Conservation (phyloP, 2,888 invertebrate species). For the Dryococelus australis region DNA sequence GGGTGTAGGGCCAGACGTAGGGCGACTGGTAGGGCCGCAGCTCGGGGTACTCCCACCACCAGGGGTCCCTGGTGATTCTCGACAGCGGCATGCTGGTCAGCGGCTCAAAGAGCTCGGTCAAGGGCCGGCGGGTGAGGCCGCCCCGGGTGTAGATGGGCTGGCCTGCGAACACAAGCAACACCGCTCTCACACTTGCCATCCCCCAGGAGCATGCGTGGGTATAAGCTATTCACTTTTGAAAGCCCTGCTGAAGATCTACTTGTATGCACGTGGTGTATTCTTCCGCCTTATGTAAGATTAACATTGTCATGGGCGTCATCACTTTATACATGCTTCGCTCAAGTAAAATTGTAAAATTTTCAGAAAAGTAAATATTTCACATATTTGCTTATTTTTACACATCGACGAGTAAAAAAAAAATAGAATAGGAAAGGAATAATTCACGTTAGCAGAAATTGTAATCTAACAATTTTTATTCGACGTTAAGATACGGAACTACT, state of each 20-base stretch:
- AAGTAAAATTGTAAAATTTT: too few species aligned
- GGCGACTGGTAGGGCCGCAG: slow-evolving; percentile 75
- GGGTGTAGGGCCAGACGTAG: slow-evolving; percentile 56
- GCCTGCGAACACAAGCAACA: slow-evolving; percentile 58
- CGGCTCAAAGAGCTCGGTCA: slow-evolving; percentile 78
- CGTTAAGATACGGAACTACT: too few species aligned
- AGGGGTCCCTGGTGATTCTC: slow-evolving; percentile 85
- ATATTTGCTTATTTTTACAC: too few species aligned
- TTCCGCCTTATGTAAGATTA: too few species aligned
- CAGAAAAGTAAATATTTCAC: too few species aligned
- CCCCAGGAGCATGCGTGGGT: not conserved
- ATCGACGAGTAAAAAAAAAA: not conserved
- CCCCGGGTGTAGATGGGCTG: slow-evolving; percentile 76
- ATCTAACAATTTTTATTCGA: too few species aligned
- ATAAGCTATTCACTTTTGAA: too few species aligned
- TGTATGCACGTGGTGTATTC: not conserved
- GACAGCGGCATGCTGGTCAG: slow-evolving; percentile 79
- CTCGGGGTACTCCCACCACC: slow-evolving; percentile 88
- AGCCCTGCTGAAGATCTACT: too few species aligned
- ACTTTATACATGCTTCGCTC: too few species aligned
- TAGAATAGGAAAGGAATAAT: too few species aligned
- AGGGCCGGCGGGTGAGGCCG: slow-evolving; percentile 65
- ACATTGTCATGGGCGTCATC: too few species aligned
- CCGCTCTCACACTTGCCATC: not conserved
- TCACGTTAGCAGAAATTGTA: too few species aligned